Conservation (phyloP, 2,888 invertebrate species). For the Drosophila sordidula region DNA sequence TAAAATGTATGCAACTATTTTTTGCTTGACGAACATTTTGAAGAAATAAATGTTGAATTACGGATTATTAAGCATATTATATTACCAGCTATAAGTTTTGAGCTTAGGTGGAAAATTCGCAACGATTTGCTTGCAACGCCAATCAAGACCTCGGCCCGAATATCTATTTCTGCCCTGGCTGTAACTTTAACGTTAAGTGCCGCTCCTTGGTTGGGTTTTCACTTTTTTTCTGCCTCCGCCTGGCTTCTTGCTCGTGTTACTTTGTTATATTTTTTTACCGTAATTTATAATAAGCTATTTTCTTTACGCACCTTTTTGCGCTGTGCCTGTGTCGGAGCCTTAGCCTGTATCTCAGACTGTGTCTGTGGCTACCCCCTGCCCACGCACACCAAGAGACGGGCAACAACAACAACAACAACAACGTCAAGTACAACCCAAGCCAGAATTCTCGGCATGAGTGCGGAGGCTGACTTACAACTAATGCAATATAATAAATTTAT, state of each 20-base stretch:
- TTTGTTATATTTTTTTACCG: conserved; percentile 64
- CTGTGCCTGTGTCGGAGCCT: conserved; percentile 5
- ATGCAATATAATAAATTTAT: conserved; percentile 83
- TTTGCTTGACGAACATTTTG: too few relatives aligned
- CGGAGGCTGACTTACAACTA: conserved; percentile 77
- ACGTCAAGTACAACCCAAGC: conserved; percentile 25
- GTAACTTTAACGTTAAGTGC: conserved; percentile 13
- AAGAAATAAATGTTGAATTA: neutral
- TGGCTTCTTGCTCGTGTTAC: conserved; percentile 28
- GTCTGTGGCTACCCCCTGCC: conserved; percentile 53
- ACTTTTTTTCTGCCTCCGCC: conserved; percentile 22
- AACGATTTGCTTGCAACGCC: neutral
- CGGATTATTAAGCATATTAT: too few relatives aligned
- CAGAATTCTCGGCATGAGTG: conserved; percentile 48
- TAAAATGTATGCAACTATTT: too few relatives aligned
- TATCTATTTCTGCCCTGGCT: neutral
- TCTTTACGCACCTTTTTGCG: conserved; percentile 68
- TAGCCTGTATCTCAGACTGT: conserved; percentile 1
- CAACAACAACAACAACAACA: conserved; percentile 21
- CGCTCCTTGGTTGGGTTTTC: conserved; percentile 36
- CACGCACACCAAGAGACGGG: conserved; percentile 52
- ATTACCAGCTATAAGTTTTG: too few relatives aligned
- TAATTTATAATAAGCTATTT: conserved; percentile 78
- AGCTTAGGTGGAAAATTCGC: too few relatives aligned
- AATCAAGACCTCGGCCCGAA: neutral